A percentile compares a stretch with the other conserved stretches of the same genome.
Conservation (phyloP, 2,113 vertebrate species). For the Amphiprion percula region DNA sequence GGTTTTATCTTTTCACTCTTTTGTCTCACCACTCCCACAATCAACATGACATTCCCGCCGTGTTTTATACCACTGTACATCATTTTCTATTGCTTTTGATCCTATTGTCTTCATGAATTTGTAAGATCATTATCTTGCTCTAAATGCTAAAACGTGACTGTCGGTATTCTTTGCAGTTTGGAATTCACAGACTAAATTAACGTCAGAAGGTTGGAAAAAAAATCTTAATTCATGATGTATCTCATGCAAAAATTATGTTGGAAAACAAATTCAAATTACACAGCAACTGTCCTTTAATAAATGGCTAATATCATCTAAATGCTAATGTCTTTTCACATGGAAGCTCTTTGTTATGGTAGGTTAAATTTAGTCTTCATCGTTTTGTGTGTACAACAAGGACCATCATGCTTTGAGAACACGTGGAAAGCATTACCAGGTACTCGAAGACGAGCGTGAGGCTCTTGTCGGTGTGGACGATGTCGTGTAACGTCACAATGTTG, state of each 20-base stretch:
- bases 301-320: not conserved
- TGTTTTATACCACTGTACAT: no score
- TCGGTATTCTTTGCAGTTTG: not conserved
- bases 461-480: slow-evolving; percentile 99
- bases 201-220: not conserved
- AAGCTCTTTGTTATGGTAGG: not conserved
- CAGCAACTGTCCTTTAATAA: no score
- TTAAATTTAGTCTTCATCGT: not conserved
- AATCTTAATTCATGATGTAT: not conserved
- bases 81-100: no score
- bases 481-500: slow-evolving; percentile 98
- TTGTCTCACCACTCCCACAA: not conserved
- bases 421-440: slow-evolving; percentile 90
- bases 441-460: slow-evolving; percentile 99
- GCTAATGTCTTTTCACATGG: not conserved
- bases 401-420: no score
- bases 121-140: no score
- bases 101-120: no score
- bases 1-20: not conserved
- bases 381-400: not conserved
- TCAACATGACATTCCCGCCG: no score
- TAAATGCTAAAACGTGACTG: no score
- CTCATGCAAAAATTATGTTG: no score
- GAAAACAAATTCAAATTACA: no score
- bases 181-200: not conserved